phyloP scores from a whole-genome alignment of 1,140 invertebrate genomes.

The Nymphalis io region DNA sequence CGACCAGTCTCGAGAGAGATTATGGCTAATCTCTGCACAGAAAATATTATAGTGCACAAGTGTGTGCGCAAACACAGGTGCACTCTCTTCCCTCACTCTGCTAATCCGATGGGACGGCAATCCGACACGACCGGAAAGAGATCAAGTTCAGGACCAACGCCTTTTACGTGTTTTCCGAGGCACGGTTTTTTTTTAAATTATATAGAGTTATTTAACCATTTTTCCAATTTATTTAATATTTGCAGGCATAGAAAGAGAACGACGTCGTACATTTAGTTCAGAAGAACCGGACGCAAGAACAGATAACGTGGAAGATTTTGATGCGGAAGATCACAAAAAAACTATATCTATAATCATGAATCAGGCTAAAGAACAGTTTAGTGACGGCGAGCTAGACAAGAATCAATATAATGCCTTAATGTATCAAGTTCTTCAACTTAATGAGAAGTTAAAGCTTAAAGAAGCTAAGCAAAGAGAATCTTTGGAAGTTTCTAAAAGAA shows the following conservation, averaged over 20 bases:
- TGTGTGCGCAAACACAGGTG: too few species aligned
- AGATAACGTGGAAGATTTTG: conserved; percentile 80
- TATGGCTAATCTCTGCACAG: too few species aligned
- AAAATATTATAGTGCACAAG: too few species aligned
- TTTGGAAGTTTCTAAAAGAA: conserved; percentile 72
- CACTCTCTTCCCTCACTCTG: too few species aligned
- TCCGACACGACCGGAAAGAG: too few species aligned
- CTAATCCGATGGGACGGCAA: too few species aligned
- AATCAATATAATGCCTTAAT: conserved; percentile 90
- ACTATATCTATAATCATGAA: conserved; percentile 90
- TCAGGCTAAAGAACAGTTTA: conserved; percentile 90
- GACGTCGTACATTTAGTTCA: conserved; percentile 64
- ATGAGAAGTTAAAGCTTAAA: conserved; percentile 88
- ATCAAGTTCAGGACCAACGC: too few species aligned
- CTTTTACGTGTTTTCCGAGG: too few species aligned
- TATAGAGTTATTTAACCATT: too few species aligned
- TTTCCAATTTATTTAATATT: too few species aligned
- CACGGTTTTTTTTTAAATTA: too few species aligned
- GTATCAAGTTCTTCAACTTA: conserved; percentile 89
- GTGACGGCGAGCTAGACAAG: conserved; percentile 88
- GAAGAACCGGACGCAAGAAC: conserved; percentile 79
- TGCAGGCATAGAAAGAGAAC: conserved; percentile 66
- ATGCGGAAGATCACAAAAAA: conserved; percentile 82
- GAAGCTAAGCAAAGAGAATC: conserved; percentile 87
- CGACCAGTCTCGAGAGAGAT: too few species aligned